These are phyloP conservation scores for Spinus olivaceus DNA, from an alignment of 2,797 vertebrate species.

Conservation along the genomic window DNA sequence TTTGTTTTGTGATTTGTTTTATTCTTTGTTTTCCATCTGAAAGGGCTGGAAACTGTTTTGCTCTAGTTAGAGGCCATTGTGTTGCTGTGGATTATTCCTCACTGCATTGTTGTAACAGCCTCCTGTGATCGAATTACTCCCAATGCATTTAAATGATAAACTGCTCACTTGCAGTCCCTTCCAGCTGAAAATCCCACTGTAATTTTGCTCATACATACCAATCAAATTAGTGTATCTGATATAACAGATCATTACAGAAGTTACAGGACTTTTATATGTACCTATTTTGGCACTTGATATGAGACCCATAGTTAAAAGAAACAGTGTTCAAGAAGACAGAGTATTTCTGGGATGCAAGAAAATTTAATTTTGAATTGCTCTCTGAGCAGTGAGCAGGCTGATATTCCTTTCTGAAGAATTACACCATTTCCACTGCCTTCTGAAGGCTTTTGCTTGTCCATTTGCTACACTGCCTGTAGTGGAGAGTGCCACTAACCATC, in stretches of 20 bases:
- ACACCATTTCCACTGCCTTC: not conserved
- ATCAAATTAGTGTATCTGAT: not conserved
- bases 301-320: not conserved
- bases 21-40: not conserved
- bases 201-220: not conserved
- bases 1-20: not conserved
- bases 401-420: not conserved
- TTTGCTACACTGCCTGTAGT: not conserved
- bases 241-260: not conserved
- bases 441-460: not conserved
- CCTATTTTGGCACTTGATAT: not conserved
- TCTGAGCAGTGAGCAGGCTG: not conserved
- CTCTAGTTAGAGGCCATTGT: not conserved
- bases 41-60: not conserved
- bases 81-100: not conserved
- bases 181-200: not conserved
- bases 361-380: not conserved
- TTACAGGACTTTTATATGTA: not conserved
- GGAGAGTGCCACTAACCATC: not conserved
- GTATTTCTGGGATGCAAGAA: not conserved
- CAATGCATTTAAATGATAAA: not conserved
- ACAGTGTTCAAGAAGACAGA: not conserved
- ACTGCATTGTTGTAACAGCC: not conserved
- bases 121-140: not conserved
- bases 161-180: not conserved